Evolutionary conservation across 2,888 invertebrate species (phyloP).

Genomic region (Agapetus fuscipes): DNA sequence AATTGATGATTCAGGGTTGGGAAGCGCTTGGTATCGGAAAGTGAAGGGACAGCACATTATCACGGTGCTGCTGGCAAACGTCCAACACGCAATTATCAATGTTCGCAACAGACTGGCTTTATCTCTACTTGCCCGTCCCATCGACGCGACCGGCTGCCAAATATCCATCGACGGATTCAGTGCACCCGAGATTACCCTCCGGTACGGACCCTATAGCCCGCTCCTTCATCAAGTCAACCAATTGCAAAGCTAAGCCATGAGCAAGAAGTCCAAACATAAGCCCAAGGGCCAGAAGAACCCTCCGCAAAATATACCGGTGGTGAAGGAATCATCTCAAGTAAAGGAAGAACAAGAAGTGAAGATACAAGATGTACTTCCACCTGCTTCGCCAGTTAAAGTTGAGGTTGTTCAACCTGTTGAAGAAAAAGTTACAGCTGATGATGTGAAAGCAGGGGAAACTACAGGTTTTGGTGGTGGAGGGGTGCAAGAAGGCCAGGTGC

Average conservation of each 20-base stretch:
- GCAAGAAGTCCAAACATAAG: slow-evolving; percentile 20
- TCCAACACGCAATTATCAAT: slow-evolving; percentile 16
- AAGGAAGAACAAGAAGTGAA: slow-evolving; percentile 21
- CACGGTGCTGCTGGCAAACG: no score
- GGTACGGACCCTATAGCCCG: slow-evolving; percentile 23
- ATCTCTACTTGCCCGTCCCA: no score
- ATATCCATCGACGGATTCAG: slow-evolving; percentile 12
- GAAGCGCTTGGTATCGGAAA: no score
- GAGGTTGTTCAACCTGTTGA: slow-evolving; percentile 8
- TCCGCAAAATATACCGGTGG: slow-evolving; percentile 11
- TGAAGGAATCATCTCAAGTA: slow-evolving; percentile 1
- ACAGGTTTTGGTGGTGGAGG: no score
- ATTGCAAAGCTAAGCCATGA: slow-evolving; percentile 8
- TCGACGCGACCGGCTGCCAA: slow-evolving; percentile 7
- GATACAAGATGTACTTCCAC: slow-evolving; percentile 23
- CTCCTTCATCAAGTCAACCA: slow-evolving; percentile 14
- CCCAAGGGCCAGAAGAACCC: slow-evolving; percentile 19
- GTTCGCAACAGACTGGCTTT: slow-evolving; percentile 9
- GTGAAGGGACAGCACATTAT: no score
- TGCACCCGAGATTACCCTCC: slow-evolving; percentile 6
- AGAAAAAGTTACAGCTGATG: slow-evolving; percentile 10
- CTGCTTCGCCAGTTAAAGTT: slow-evolving; percentile 20
- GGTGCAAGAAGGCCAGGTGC: slow-evolving; percentile 24
- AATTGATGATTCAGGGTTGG: no score
- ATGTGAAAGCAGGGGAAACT: not conserved